Percentiles rank a stretch among this genome's conserved stretches.
Conservation (phyloP, 2,888 invertebrate genomes). For the Terebella lapidaria region DNA sequence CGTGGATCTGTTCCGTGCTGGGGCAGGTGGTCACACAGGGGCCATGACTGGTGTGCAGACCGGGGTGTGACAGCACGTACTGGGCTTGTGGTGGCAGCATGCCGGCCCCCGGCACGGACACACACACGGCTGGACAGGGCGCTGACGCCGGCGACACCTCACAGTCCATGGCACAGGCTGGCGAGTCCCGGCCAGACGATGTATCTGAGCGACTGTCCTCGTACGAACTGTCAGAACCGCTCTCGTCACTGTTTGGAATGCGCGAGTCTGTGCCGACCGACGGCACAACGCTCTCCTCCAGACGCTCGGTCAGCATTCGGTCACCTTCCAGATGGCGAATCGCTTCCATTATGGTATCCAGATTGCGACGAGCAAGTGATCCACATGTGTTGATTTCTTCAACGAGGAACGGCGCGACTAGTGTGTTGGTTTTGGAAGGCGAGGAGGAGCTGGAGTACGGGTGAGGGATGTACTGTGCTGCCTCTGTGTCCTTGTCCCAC, state of each 20-base stretch:
- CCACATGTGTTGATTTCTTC: conserved; percentile 10
- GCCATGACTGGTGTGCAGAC: no score
- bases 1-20: no score
- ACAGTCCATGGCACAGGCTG: not conserved
- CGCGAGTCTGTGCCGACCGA: no score
- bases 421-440: not conserved
- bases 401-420: not conserved
- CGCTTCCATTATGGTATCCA: conserved; percentile 97
- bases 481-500: no score
- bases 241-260: conserved; percentile 1
- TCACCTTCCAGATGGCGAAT: conserved; percentile 90
- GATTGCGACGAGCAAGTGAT: conserved; percentile 79
- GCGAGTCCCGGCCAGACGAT: not conserved
- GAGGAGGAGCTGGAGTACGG: not conserved
- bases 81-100: not conserved
- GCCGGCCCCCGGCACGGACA: not conserved
- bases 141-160: not conserved
- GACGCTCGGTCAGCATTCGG: no score
- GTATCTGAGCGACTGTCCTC: not conserved
- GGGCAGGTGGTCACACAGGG: no score
- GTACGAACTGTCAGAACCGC: not conserved
- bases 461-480: not conserved
- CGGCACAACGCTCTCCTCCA: not conserved
- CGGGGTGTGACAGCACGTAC: not conserved
- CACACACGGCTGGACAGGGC: not conserved